phyloP scores from a whole-genome alignment of 2,888 invertebrate genomes.

The Merodon equestris region DNA sequence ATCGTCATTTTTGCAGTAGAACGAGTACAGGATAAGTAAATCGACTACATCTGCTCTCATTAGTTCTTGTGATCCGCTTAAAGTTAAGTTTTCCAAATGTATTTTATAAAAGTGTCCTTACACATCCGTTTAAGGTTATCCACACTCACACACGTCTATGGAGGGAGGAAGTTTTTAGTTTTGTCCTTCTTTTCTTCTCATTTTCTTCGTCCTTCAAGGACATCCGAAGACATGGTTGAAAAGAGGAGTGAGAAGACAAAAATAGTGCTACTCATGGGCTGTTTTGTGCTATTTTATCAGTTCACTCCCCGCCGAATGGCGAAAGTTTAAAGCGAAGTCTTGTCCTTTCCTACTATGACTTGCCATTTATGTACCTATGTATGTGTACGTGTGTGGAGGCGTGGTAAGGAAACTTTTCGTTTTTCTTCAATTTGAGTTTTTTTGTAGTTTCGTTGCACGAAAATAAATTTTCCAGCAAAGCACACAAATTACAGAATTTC shows the following conservation, averaged over 20 bases:
- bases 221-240: conserved; percentile 29
- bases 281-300: conserved; percentile 22
- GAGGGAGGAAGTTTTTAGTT: background rate
- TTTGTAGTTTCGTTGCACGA: conserved; percentile 46
- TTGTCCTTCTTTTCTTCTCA: conserved; percentile 8
- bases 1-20: too few relatives aligned
- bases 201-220: conserved; percentile 39
- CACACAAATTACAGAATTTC: conserved; percentile 62
- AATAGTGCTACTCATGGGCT: conserved; percentile 47
- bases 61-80: conserved; percentile 35
- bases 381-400: too few relatives aligned
- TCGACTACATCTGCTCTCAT: background rate
- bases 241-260: conserved; percentile 3
- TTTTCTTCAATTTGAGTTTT: conserved; percentile 25
- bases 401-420: too few relatives aligned
- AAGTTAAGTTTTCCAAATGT: conserved; percentile 9
- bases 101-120: conserved; percentile 45
- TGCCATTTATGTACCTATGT: too few relatives aligned
- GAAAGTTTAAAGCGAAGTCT: conserved; percentile 58
- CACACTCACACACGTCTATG: conserved; percentile 2
- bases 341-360: conserved; percentile 43
- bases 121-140: conserved; percentile 38
- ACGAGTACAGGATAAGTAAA: too few relatives aligned
- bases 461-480: conserved; percentile 57
- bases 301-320: too few relatives aligned